A percentile compares a stretch with the other conserved stretches of the same genome.
Evolutionary conservation across 2,113 vertebrate genomes (phyloP).

Genomic region (Hepsetus odoe): DNA sequence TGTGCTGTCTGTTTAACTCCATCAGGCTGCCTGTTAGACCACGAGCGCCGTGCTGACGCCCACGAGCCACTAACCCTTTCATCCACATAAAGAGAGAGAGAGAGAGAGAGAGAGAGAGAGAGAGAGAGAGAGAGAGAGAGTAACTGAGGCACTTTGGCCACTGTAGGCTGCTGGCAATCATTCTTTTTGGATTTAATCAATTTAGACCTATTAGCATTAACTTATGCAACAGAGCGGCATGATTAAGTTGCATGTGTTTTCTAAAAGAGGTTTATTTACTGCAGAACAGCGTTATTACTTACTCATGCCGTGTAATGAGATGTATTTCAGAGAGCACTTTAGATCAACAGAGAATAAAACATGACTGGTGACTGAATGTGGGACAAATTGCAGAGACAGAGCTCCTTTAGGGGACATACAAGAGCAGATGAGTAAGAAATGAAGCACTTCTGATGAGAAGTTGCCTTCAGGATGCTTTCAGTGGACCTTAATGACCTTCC

Average conservation of each 20-base stretch:
- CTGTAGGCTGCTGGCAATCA: not conserved
- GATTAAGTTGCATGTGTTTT: not conserved
- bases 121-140: not conserved
- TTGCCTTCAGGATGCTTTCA: no score
- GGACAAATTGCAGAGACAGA: not conserved
- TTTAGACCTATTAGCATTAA: not conserved
- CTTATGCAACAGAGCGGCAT: not conserved
- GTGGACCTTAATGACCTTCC: no score
- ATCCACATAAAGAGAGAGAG: slow-evolving; percentile 3
- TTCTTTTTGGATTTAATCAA: not conserved
- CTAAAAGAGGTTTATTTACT: not conserved
- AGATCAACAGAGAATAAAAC: not conserved
- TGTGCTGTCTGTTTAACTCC: slow-evolving; percentile 4
- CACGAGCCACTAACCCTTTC: slow-evolving; percentile 1
- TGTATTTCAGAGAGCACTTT: not conserved
- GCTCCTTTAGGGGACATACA: not conserved
- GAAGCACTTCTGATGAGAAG: not conserved
- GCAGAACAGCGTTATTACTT: not conserved
- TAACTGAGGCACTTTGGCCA: not conserved
- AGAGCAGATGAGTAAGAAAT: not conserved
- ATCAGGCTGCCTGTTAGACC: slow-evolving; percentile 6
- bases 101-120: not conserved
- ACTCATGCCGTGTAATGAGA: not conserved
- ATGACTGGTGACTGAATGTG: not conserved
- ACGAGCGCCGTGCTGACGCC: not conserved